phyloP scores from a whole-genome alignment of 2,888 invertebrate species.

The Epistrophella euchroma region DNA sequence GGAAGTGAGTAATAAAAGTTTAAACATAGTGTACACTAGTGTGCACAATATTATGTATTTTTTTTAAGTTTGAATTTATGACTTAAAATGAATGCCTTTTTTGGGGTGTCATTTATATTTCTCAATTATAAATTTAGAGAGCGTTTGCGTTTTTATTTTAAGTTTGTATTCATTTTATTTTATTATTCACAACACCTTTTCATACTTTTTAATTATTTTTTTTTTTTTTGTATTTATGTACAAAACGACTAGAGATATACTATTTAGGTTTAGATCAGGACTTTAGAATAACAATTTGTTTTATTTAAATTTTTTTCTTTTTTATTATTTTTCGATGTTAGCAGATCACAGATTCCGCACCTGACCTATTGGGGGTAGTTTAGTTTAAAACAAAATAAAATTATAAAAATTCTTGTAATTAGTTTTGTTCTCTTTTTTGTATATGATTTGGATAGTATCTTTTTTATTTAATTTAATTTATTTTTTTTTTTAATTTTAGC shows the following conservation, averaged over 20 bases:
- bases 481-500: slow-evolving; percentile 24
- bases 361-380: slow-evolving; percentile 70
- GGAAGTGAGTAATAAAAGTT: slow-evolving; percentile 71
- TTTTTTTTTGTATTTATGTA: slow-evolving; percentile 63
- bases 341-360: slow-evolving; percentile 76
- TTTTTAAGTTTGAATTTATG: slow-evolving; percentile 38
- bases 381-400: slow-evolving; percentile 32
- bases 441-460: slow-evolving; percentile 43
- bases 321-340: slow-evolving; percentile 73
- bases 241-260: slow-evolving; percentile 76
- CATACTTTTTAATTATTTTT: slow-evolving; percentile 13
- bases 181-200: slow-evolving; percentile 70
- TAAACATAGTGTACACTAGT: slow-evolving; percentile 71
- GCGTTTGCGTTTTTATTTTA: slow-evolving; percentile 41
- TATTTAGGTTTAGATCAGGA: slow-evolving; percentile 74
- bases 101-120: slow-evolving; percentile 30
- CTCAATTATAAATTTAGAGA: slow-evolving; percentile 46
- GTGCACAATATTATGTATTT: slow-evolving; percentile 47
- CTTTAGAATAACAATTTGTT: slow-evolving; percentile 63
- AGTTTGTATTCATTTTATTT: slow-evolving; percentile 12
- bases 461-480: slow-evolving; percentile 15
- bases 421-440: slow-evolving; percentile 33
- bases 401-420: slow-evolving; percentile 59
- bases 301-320: slow-evolving; percentile 53
- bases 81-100: slow-evolving; percentile 47